A percentile compares a stretch with the other conserved stretches of the same genome.
Conservation (phyloP, 2,888 invertebrate species). For the Megaustenia siamemsis region DNA sequence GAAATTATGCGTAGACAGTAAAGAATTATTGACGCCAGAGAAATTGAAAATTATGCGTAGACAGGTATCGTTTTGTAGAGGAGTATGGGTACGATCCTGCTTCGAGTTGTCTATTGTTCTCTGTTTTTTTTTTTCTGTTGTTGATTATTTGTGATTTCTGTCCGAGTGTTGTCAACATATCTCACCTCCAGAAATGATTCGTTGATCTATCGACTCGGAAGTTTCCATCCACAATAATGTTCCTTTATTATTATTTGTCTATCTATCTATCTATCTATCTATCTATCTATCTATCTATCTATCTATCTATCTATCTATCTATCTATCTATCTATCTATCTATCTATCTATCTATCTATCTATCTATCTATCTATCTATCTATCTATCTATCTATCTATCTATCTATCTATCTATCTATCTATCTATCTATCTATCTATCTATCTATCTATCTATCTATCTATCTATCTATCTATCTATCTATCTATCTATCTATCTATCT, state of each 20-base stretch:
- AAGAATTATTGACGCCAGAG: too few species aligned
- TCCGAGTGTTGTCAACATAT: too few species aligned
- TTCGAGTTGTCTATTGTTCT: too few species aligned
- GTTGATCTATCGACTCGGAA: too few species aligned
- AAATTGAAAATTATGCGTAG: too few species aligned
- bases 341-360: not conserved
- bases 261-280: slow-evolving; percentile 3
- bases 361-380: not conserved
- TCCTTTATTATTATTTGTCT: not conserved
- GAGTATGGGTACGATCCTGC: too few species aligned
- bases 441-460: slow-evolving; percentile 7
- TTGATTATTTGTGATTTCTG: too few species aligned
- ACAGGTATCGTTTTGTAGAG: too few species aligned
- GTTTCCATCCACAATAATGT: too few species aligned
- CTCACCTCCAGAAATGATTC: too few species aligned
- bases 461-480: slow-evolving; percentile 10
- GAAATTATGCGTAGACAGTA: too few species aligned
- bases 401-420: not conserved
- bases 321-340: not conserved
- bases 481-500: not conserved
- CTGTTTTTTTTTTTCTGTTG: too few species aligned
- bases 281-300: not conserved
- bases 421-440: slow-evolving; percentile 11
- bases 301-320: not conserved
- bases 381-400: not conserved